Evolutionary conservation across 1,140 invertebrate genomes (phyloP), one percentile per base, ranked within the genome.

Genomic region (Bicyclus anynana): DNA sequence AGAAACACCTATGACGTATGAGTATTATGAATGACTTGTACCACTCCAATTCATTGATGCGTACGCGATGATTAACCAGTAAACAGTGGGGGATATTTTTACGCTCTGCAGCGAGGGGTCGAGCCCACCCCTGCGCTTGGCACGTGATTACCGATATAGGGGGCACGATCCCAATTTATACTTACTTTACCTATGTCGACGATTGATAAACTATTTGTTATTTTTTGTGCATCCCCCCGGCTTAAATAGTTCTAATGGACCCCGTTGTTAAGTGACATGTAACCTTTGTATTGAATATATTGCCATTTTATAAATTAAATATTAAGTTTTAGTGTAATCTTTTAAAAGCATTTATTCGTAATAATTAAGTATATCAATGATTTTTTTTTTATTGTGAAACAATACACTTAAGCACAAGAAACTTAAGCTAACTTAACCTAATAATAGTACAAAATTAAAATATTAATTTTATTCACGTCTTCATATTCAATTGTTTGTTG

Each of bases 161-260:
- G 83, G 79, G 75, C 74, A 67, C 69, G 77, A 74, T 65, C 79
- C 75, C 70, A 77, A 77, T 77, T 78, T 67, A 67, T 44, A 44
- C 55, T 69, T 65, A 69, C 73, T 17, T 42, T 42, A 69, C 73
- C 40, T 44, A 17, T 56, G 42, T 23, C 63, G 74, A 68, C 65
- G 79, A 84, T 72, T 81, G 80, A 86, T 67, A 67, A 69, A 72
- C 59, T 60, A 67, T 70, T 69, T 69, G 67, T 64, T 67, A 44
- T 60, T 67, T 57, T 49, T 59, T 48, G 23, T 42, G 44, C 18
- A 18, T 38, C 35, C 57, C 6, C 14, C 13, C 26, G 23, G 27
- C 27, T 46, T 53, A 20, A 57, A 47, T 26, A 47, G 21, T 42
- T 48, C 47, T 64, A 60, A 67, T 67, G 59, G 48, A 64, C 57